Conservation (phyloP, 2,113 vertebrate species). For the Vireo altiloquus region DNA sequence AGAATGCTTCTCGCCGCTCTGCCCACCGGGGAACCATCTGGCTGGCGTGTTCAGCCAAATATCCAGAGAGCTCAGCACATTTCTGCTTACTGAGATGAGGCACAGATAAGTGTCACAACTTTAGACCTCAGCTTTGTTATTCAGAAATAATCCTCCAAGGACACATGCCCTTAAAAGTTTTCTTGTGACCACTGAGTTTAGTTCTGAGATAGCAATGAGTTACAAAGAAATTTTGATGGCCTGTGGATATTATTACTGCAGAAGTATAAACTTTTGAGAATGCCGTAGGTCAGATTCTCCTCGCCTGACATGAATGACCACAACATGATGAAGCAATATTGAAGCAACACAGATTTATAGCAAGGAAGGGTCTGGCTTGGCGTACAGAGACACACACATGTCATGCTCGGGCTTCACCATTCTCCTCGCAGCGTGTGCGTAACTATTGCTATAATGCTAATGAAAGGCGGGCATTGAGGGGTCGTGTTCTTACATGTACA, state of each 20-base stretch:
- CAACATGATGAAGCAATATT: neutral
- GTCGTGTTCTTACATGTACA: slow-evolving; percentile 17
- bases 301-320: neutral
- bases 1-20: slow-evolving; percentile 22
- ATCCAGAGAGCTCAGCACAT: slow-evolving; percentile 13
- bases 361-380: neutral
- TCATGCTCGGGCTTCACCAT: neutral
- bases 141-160: neutral
- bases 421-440: neutral
- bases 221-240: neutral
- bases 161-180: neutral
- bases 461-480: neutral
- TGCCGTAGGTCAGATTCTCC: neutral
- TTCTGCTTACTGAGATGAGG: slow-evolving; percentile 44
- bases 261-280: neutral
- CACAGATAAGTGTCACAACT: slow-evolving; percentile 15
- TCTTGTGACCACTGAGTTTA: neutral
- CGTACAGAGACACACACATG: neutral
- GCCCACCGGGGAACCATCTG: slow-evolving; percentile 28
- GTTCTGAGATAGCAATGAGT: neutral
- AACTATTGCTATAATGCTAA: neutral
- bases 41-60: slow-evolving; percentile 37
- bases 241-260: neutral
- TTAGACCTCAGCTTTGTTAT: slow-evolving; percentile 5
- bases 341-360: neutral